Evolutionary conservation across 2,797 vertebrate species (phyloP).

Genomic region (Decapterus maruadsi): DNA sequence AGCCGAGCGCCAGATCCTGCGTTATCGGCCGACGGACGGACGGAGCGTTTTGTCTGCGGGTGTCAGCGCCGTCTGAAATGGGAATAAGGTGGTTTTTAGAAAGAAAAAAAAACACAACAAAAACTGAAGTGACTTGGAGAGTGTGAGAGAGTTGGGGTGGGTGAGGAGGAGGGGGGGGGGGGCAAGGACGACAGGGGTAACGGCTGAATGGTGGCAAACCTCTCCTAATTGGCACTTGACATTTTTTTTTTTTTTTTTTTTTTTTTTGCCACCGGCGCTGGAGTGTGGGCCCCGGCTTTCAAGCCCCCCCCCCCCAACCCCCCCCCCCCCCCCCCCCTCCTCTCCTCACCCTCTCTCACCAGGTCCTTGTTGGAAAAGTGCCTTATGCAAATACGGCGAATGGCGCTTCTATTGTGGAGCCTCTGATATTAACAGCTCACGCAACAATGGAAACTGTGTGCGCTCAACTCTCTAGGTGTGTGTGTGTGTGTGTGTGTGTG

Average conservation of each 20-base stretch:
- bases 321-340: slow-evolving; percentile 59
- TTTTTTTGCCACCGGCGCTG: slow-evolving; percentile 86
- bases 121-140: slow-evolving; percentile 76
- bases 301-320: slow-evolving; percentile 84
- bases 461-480: slow-evolving; percentile 82
- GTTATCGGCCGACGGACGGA: slow-evolving; percentile 48
- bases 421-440: slow-evolving; percentile 87
- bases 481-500: slow-evolving; percentile 54
- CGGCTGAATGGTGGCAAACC: slow-evolving; percentile 87
- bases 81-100: slow-evolving; percentile 69
- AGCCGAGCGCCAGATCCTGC: no score
- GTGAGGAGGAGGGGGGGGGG: slow-evolving; percentile 65
- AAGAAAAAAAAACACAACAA: neutral
- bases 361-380: slow-evolving; percentile 88
- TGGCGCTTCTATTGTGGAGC: slow-evolving; percentile 84
- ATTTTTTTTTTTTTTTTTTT: slow-evolving; percentile 60
- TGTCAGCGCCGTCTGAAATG: slow-evolving; percentile 77
- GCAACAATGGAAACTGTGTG: slow-evolving; percentile 84
- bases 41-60: slow-evolving; percentile 80
- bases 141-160: slow-evolving; percentile 84
- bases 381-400: slow-evolving; percentile 89
- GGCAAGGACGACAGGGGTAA: slow-evolving; percentile 75
- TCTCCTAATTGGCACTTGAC: slow-evolving; percentile 91
- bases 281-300: slow-evolving; percentile 84
- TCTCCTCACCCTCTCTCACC: neutral